Percentiles rank a stretch among this genome's conserved stretches.
These are phyloP conservation scores for Leuciscus idus DNA, from an alignment of 2,113 vertebrate species.

Conservation along the genomic window DNA sequence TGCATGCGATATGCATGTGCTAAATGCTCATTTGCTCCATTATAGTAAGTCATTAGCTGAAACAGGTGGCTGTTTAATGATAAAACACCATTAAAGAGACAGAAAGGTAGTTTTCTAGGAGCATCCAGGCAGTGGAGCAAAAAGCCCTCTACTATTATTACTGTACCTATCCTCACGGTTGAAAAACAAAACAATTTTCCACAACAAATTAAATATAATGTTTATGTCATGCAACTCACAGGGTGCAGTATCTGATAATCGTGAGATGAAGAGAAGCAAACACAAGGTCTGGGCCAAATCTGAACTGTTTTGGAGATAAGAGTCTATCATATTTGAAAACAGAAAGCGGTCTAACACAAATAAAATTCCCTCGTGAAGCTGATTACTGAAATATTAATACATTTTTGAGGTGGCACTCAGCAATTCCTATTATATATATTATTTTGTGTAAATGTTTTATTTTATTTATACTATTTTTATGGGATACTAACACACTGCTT, in stretches of 20 bases:
- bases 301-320: background rate
- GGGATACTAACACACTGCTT: background rate
- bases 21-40: conserved; percentile 41
- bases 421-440: too few relatives aligned
- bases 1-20: conserved; percentile 47
- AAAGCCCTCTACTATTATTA: conserved; percentile 6
- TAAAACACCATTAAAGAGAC: conserved; percentile 60
- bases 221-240: background rate
- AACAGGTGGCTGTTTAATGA: conserved; percentile 65
- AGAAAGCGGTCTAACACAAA: background rate
- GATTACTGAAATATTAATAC: background rate
- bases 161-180: background rate
- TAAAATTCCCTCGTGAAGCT: background rate
- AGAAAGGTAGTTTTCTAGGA: conserved; percentile 15
- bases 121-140: background rate
- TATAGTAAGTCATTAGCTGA: conserved; percentile 59
- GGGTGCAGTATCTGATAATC: background rate
- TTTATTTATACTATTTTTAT: background rate
- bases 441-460: too few relatives aligned
- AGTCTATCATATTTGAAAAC: background rate
- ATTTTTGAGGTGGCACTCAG: background rate
- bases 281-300: background rate
- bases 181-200: conserved; percentile 38
- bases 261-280: background rate
- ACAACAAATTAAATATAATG: conserved; percentile 24